Conservation (phyloP, 2,888 invertebrate genomes). For the Dryobotodes eremita region DNA sequence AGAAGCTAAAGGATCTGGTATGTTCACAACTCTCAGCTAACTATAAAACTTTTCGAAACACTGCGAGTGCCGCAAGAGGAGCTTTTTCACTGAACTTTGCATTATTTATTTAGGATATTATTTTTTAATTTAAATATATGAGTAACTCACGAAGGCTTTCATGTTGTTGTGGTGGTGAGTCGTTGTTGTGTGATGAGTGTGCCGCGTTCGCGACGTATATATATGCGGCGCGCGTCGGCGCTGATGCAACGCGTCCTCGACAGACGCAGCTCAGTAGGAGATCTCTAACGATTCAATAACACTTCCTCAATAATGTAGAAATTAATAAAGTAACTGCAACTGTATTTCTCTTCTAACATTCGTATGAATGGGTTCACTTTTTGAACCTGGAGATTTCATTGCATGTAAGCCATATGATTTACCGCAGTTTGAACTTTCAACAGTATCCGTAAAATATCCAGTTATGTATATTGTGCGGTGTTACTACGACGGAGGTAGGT, state of each 20-base stretch:
- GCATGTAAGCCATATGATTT: neutral
- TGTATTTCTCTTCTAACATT: neutral
- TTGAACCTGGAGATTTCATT: neutral
- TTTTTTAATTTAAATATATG: neutral
- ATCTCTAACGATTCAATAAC: neutral
- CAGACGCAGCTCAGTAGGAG: constrained; percentile 7
- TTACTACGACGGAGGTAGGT: neutral
- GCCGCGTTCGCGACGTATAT: constrained; percentile 29
- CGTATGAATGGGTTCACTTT: neutral
- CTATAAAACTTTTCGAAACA: constrained; percentile 40
- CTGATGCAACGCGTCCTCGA: constrained; percentile 44
- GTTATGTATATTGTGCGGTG: neutral
- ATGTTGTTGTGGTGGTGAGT: constrained; percentile 52
- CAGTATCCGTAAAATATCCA: neutral
- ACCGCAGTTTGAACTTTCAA: neutral
- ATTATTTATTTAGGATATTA: neutral
- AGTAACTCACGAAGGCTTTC: constrained; percentile 48
- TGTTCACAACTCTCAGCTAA: neutral
- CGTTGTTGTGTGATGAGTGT: constrained; percentile 37
- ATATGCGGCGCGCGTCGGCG: constrained; percentile 17
- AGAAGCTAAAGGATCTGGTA: neutral
- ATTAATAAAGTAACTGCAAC: neutral
- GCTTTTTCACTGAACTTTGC: neutral
- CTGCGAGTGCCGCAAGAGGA: constrained; percentile 4
- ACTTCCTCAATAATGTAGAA: constrained; percentile 2